These are phyloP conservation scores for Emydocephalus ijimae DNA, from an alignment of 2,113 vertebrate genomes.

Conservation along the genomic window DNA sequence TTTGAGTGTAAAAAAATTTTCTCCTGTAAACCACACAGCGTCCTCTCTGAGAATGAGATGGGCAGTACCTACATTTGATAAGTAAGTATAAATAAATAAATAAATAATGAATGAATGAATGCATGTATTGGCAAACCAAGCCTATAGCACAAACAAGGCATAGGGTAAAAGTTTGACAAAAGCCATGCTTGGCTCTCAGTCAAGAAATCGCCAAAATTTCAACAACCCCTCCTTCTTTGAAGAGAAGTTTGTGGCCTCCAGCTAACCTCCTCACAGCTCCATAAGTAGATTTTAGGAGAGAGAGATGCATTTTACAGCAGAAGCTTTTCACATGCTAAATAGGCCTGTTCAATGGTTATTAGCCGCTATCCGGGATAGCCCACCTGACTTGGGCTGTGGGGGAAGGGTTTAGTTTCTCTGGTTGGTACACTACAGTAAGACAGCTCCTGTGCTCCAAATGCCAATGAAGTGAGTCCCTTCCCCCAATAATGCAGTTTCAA, in stretches of 20 bases:
- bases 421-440: not conserved
- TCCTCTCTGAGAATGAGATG: no score
- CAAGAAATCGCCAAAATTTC: not conserved
- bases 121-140: not conserved
- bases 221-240: not conserved
- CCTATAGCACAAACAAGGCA: not conserved
- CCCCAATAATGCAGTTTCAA: not conserved
- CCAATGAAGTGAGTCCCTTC: not conserved
- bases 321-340: not conserved
- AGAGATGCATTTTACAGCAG: not conserved
- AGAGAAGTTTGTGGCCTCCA: not conserved
- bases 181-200: not conserved
- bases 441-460: not conserved
- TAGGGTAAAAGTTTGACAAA: not conserved
- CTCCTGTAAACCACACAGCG: no score
- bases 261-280: not conserved
- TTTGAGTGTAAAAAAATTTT: no score
- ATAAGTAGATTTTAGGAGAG: not conserved
- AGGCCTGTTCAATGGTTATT: not conserved
- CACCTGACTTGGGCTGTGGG: not conserved
- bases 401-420: not conserved
- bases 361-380: not conserved
- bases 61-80: not conserved
- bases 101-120: not conserved
- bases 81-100: no score